Conservation (phyloP, 1,140 invertebrate genomes). For the Aradophagus sp. region DNA sequence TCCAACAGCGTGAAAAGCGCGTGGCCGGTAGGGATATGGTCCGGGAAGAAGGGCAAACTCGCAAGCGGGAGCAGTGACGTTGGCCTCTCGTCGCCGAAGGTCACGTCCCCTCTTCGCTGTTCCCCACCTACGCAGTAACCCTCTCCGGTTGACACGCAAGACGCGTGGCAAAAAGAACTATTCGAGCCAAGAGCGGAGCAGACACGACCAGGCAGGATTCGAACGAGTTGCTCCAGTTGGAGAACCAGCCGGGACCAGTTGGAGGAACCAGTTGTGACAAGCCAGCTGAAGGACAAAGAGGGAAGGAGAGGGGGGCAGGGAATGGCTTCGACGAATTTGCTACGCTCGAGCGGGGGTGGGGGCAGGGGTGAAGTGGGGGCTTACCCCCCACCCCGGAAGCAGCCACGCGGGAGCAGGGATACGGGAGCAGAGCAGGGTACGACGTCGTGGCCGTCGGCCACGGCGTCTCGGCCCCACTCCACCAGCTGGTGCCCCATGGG, state of each 20-base stretch:
- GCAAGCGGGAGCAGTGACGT: constrained; percentile 25
- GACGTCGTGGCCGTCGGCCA: constrained; percentile 54
- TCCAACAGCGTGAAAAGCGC: constrained; percentile 23
- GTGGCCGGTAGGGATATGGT: constrained; percentile 30
- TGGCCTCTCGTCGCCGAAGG: constrained; percentile 23
- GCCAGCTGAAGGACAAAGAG: no score
- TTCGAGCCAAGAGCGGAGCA: constrained; percentile 10
- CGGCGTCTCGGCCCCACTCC: constrained; percentile 58
- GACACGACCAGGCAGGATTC: no score
- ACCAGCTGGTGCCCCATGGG: constrained; percentile 58
- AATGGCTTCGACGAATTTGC: no score
- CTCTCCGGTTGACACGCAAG: constrained; percentile 30
- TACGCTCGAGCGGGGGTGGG: no score
- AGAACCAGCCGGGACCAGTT: no score
- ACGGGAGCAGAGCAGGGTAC: constrained; percentile 50
- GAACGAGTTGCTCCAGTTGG: no score
- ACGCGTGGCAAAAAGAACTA: constrained; percentile 4
- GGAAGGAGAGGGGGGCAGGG: no score
- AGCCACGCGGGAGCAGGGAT: constrained; percentile 62
- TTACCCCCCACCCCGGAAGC: constrained; percentile 62
- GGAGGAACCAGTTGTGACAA: no score
- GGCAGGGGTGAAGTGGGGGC: no score
- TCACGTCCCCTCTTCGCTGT: constrained; percentile 43
- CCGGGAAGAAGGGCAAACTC: constrained; percentile 37
- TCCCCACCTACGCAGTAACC: constrained; percentile 45